Percentiles rank a stretch among this genome's conserved stretches.
Conservation (phyloP, 2,113 vertebrate genomes). For the Holacanthus passer region DNA sequence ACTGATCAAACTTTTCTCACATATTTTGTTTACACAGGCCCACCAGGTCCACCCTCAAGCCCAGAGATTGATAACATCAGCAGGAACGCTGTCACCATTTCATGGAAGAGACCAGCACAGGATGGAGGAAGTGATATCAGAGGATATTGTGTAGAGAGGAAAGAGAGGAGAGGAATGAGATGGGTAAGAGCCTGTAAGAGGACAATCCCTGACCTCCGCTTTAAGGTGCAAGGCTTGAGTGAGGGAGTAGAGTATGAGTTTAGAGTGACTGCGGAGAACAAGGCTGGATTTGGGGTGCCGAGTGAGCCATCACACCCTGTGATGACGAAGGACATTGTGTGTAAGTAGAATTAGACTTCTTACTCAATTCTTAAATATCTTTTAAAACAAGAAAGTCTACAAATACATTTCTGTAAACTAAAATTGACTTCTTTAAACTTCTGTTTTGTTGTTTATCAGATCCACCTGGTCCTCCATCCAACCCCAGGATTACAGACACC, state of each 20-base stretch:
- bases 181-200: conserved; percentile 97
- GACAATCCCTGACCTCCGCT: conserved; percentile 93
- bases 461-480: conserved; percentile 97
- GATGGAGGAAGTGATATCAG: conserved; percentile 98
- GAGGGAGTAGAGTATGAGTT: conserved; percentile 98
- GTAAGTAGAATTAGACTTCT: conserved; percentile 84
- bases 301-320: conserved; percentile 91
- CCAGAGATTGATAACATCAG: conserved; percentile 95
- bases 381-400: conserved; percentile 5
- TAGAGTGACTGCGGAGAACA: conserved; percentile 97
- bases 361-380: neutral
- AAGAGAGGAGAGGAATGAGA: conserved; percentile 95
- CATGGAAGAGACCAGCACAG: conserved; percentile 93
- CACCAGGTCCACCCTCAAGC: conserved; percentile 93
- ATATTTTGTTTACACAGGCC: conserved; percentile 71
- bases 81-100: conserved; percentile 92
- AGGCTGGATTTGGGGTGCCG: conserved; percentile 95
- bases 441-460: conserved; percentile 81
- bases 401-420: no score
- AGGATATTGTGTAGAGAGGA: conserved; percentile 94
- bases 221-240: conserved; percentile 93
- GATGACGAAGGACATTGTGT: conserved; percentile 93
- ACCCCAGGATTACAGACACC: conserved; percentile 93
- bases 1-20: conserved; percentile 3
- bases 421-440: neutral